Percentiles rank a stretch among this genome's conserved stretches.
phyloP scores from a whole-genome alignment of 1,140 invertebrate genomes.

The Lycorma delicatula region DNA sequence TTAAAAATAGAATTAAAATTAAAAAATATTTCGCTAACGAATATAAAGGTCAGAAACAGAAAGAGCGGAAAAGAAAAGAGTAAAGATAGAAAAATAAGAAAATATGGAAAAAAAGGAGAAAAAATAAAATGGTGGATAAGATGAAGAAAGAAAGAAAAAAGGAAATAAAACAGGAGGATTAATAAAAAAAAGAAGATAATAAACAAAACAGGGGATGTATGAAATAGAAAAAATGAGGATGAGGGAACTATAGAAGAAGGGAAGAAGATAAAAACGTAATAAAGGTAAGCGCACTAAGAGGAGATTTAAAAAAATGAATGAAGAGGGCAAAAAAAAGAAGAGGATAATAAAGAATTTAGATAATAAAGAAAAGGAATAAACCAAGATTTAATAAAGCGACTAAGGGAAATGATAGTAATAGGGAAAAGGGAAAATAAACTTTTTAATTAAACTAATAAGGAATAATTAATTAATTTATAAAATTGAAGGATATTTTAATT shows the following conservation, averaged over 20 bases:
- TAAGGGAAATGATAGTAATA: too few relatives aligned
- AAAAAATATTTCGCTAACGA: too few relatives aligned
- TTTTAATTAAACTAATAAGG: too few relatives aligned
- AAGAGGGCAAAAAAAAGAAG: slow-evolving; percentile 17
- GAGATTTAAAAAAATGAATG: not conserved
- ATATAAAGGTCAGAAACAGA: slow-evolving; percentile 21
- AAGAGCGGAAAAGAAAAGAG: slow-evolving; percentile 26
- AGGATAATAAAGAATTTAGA: too few relatives aligned
- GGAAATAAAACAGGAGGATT: slow-evolving; percentile 24
- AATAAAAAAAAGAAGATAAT: slow-evolving; percentile 28
- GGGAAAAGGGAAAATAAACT: too few relatives aligned
- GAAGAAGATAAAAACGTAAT: slow-evolving; percentile 27
- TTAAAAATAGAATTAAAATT: too few relatives aligned
- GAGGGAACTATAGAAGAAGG: slow-evolving; percentile 19
- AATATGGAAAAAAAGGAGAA: not conserved
- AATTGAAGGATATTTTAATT: too few relatives aligned
- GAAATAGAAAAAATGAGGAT: not conserved
- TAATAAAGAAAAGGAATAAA: too few relatives aligned
- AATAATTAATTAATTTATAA: too few relatives aligned
- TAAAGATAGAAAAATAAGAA: slow-evolving; percentile 25
- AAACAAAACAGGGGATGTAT: slow-evolving; percentile 11
- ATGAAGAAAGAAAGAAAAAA: slow-evolving; percentile 19
- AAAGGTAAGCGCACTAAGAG: slow-evolving; percentile 25
- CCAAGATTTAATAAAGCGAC: too few relatives aligned
- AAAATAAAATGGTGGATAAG: slow-evolving; percentile 2